Percentiles rank a stretch among this genome's conserved stretches.
phyloP scores from a whole-genome alignment of 2,113 vertebrate genomes.

The Lophura nycthemera region DNA sequence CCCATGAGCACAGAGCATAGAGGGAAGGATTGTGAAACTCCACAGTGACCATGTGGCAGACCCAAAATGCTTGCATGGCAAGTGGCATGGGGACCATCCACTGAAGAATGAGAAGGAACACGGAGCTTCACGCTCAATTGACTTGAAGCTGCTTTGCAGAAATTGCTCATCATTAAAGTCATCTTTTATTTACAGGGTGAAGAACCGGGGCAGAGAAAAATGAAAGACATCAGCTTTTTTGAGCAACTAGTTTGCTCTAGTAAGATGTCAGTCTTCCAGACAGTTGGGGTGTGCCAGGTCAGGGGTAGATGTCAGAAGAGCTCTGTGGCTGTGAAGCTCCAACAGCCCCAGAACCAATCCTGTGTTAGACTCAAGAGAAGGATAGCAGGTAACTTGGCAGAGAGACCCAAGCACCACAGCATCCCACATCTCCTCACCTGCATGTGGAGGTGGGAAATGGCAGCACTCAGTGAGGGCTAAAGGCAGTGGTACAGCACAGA shows the following conservation, averaged over 20 bases:
- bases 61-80: background rate
- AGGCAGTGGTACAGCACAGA: background rate
- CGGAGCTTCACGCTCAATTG: background rate
- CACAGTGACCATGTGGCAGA: background rate
- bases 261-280: background rate
- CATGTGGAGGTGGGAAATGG: background rate
- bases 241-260: background rate
- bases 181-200: constrained; percentile 32
- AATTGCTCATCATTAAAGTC: background rate
- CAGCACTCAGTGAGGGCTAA: background rate
- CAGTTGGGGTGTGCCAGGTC: background rate
- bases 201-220: background rate
- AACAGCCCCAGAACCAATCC: background rate
- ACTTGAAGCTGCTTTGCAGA: constrained; percentile 3
- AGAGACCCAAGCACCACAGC: rapidly evolving
- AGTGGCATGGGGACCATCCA: background rate
- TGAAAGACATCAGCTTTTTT: background rate
- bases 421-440: background rate
- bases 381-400: too few relatives aligned
- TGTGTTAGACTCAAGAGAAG: background rate
- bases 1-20: rapidly evolving
- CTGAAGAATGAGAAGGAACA: background rate
- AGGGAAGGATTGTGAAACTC: background rate
- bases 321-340: background rate
- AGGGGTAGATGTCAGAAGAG: background rate